Percentiles rank a stretch among this genome's conserved stretches.
phyloP scores from a whole-genome alignment of 2,113 vertebrate genomes.

The Melanerpes aurifrons region DNA sequence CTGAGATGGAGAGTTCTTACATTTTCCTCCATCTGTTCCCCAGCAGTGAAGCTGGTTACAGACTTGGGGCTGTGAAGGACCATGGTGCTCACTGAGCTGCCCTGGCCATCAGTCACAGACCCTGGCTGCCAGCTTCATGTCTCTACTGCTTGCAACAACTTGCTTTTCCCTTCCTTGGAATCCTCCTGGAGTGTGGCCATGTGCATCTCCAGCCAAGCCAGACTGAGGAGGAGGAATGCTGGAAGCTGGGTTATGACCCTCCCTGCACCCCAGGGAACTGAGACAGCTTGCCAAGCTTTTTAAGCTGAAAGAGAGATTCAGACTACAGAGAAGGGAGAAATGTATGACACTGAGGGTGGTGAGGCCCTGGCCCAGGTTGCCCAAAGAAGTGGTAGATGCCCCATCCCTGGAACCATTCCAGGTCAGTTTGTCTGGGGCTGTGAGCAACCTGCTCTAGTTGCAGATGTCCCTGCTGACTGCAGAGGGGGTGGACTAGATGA shows the following conservation, averaged over 20 bases:
- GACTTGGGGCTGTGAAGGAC: not conserved
- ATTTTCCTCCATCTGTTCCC: not conserved
- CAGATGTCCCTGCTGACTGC: not conserved
- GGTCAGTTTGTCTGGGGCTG: too few relatives aligned
- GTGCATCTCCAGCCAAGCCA: not conserved
- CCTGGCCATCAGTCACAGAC: fast-evolving
- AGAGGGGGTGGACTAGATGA: not conserved
- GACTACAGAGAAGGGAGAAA: not conserved
- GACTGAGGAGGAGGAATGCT: not conserved
- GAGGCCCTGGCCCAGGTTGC: not conserved
- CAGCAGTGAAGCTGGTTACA: not conserved
- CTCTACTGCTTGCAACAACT: not conserved
- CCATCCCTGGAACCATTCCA: not conserved
- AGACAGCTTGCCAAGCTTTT: not conserved
- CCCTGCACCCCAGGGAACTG: not conserved
- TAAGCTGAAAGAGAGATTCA: not conserved
- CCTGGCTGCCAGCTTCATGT: fast-evolving
- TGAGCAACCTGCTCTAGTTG: not conserved
- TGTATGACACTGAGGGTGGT: not conserved
- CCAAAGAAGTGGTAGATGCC: not conserved
- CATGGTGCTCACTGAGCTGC: not conserved
- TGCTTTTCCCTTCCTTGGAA: not conserved
- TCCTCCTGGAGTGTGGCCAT: not conserved
- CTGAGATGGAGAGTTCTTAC: not conserved
- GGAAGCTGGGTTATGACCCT: not conserved